Conservation (phyloP, 2,113 vertebrate species). For the Chauna torquata region DNA sequence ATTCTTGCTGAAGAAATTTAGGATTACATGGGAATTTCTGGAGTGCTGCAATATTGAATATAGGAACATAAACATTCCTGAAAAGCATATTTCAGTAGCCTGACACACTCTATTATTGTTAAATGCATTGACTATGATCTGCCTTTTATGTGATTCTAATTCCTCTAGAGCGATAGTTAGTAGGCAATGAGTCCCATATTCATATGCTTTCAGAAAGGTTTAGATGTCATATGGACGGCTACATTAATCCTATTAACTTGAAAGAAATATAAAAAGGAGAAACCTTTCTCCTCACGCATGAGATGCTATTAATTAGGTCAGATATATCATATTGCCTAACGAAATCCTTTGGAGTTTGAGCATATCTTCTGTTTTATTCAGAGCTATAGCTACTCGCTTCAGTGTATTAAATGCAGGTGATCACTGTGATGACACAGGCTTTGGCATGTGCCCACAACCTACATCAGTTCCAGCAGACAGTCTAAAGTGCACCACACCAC, state of each 20-base stretch:
- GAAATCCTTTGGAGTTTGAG: neutral
- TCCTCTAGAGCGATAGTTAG: neutral
- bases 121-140: neutral
- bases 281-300: neutral
- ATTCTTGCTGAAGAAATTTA: neutral
- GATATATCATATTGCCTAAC: neutral
- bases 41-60: neutral
- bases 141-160: neutral
- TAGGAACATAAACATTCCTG: neutral
- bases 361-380: neutral
- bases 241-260: neutral
- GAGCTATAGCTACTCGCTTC: neutral
- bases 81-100: neutral
- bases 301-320: neutral
- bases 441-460: rapidly evolving
- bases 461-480: neutral
- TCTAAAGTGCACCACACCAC: neutral
- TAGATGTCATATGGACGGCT: neutral
- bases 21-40: neutral
- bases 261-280: neutral
- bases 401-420: neutral
- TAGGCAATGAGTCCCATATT: neutral
- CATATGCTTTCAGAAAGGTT: neutral
- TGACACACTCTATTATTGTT: neutral
- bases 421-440: neutral